These are phyloP conservation scores for Neotoxoptera formosana DNA, from an alignment of 1,140 invertebrate genomes.

Conservation along the genomic window DNA sequence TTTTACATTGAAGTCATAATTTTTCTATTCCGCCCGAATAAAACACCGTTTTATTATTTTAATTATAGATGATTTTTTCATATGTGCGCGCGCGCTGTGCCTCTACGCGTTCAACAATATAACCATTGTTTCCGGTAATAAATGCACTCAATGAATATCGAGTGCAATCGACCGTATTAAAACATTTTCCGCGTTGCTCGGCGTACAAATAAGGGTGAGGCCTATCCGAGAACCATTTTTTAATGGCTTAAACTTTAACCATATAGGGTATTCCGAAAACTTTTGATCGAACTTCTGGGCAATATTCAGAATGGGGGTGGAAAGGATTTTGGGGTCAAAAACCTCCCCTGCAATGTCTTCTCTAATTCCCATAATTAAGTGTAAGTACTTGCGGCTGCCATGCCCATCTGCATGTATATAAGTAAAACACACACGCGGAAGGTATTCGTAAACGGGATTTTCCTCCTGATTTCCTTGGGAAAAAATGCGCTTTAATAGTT, in stretches of 20 bases:
- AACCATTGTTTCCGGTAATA: slow-evolving; percentile 31
- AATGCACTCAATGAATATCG: slow-evolving; percentile 35
- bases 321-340: slow-evolving; percentile 8
- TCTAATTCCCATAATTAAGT: slow-evolving; percentile 43
- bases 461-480: background rate
- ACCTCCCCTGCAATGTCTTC: background rate
- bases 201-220: background rate
- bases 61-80: background rate
- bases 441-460: background rate
- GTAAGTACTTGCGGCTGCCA: background rate
- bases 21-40: background rate
- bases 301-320: background rate
- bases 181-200: background rate
- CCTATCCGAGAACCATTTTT: background rate
- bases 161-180: slow-evolving; percentile 18
- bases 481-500: slow-evolving; percentile 4
- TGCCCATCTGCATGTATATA: background rate
- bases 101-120: background rate
- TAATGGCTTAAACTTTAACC: slow-evolving; percentile 29
- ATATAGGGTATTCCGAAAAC: slow-evolving; percentile 8
- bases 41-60: background rate
- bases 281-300: slow-evolving; percentile 20
- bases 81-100: background rate
- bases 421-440: background rate
- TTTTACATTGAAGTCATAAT: background rate